Evolutionary conservation across 2,888 invertebrate species (phyloP), one percentile per base, ranked within the genome.

Genomic region (Calliphora vomitoria): DNA sequence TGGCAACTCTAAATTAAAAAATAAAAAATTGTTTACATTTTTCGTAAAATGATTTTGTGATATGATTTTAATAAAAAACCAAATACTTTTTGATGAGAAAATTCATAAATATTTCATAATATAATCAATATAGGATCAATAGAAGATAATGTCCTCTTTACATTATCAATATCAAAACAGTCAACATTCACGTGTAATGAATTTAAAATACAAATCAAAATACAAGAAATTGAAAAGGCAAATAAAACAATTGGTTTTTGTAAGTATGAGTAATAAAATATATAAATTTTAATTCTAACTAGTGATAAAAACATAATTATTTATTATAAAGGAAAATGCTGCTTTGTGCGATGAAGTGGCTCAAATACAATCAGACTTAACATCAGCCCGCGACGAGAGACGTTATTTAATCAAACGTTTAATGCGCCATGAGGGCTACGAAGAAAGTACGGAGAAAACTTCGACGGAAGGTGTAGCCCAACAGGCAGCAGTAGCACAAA

Each of bases 311-410:
- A 4, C n/a, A n/a, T 20, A 20, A 3, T 47, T 53, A 8, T 53
- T 35, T 62, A 38, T 10, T 50, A 5, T 97, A 97, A 25, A 97
- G 97, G 97, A 97, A 94, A 97, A 97, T 94, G 96, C 97, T 76
- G 97, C 97, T 6, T 93, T 98, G 3, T 98, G 98, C 93, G 98
- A 98, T 94, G 97, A 98, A 95, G 96, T 98, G 18, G 96, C 97
- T 0, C 95, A 96, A 93, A 95, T 97, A 88, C 98, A 98, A 94
- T 96, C 97, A 90, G 97, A 97, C 92, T 95, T 97, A 71, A 93
- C 96, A 38, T 95, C 96, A 76, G 96, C 97, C 0, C 97, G 97
- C 91, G 97, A 98, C 92, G 98, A 98, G 93, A 95, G 98, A 87
- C 95, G 97, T 89, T 97, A 96, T 93, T 94, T 98, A 62, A 94